These are phyloP conservation scores for Lottia scabra DNA, from an alignment of 2,888 invertebrate species.

Conservation along the genomic window DNA sequence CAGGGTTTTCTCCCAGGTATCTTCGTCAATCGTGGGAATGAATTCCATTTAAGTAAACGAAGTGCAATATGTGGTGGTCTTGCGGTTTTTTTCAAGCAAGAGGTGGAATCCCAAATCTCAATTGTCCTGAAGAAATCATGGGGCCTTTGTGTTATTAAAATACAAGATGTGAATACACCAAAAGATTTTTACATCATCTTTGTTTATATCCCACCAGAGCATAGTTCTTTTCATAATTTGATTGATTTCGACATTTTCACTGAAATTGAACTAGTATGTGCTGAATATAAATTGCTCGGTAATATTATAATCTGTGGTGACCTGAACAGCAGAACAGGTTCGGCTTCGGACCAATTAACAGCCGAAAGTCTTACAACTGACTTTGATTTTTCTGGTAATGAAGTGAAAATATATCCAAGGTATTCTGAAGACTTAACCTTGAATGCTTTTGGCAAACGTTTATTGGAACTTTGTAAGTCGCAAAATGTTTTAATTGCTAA, in stretches of 20 bases:
- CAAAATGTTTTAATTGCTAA: too few species aligned
- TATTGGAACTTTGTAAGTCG: conserved; percentile 5
- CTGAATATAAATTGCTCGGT: neutral
- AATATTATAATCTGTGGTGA: neutral
- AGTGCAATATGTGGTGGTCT: neutral
- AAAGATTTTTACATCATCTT: neutral
- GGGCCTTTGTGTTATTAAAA: neutral
- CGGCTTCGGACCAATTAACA: neutral
- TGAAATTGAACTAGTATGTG: neutral
- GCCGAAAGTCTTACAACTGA: neutral
- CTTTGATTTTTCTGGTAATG: neutral
- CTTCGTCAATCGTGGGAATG: neutral
- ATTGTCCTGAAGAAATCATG: neutral
- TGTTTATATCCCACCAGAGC: neutral
- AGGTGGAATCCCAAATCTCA: neutral
- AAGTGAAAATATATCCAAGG: neutral
- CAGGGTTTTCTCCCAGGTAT: neutral
- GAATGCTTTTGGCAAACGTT: conserved; percentile 10
- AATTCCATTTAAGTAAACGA: too few species aligned
- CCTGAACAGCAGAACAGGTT: neutral
- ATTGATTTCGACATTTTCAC: neutral
- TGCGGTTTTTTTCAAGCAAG: neutral
- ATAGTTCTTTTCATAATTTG: neutral
- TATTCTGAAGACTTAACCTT: neutral
- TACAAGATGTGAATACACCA: neutral